A percentile compares a stretch with the other conserved stretches of the same genome.
Evolutionary conservation across 2,113 vertebrate genomes (phyloP).

Genomic region (Ammospiza nelsoni): DNA sequence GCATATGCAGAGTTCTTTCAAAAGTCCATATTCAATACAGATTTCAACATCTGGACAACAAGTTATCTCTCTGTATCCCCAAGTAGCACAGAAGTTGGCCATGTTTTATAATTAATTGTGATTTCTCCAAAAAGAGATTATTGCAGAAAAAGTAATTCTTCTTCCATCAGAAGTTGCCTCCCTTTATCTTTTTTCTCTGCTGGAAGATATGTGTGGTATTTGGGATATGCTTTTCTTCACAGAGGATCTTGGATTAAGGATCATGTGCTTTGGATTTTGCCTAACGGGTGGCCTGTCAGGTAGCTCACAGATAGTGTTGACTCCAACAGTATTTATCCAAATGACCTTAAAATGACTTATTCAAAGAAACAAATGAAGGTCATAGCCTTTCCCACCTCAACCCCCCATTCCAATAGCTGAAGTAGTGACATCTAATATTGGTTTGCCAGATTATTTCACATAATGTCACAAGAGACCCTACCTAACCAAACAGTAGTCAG

Average conservation of each 20-base stretch:
- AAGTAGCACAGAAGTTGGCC: not conserved
- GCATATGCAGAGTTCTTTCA: not conserved
- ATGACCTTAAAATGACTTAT: not conserved
- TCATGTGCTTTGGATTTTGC: not conserved
- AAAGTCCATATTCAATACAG: not conserved
- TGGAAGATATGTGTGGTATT: not conserved
- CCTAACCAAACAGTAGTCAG: not conserved
- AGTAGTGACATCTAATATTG: not conserved
- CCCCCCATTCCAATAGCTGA: not conserved
- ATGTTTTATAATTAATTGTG: not conserved
- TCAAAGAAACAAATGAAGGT: not conserved
- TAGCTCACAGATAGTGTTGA: not conserved
- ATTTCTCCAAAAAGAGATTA: not conserved
- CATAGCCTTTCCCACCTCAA: not conserved
- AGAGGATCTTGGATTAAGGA: not conserved
- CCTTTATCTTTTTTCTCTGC: not conserved
- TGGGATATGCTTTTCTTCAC: not conserved
- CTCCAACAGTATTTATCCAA: not conserved
- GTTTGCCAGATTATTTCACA: not conserved
- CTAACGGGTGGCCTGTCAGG: not conserved
- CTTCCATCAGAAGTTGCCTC: not conserved
- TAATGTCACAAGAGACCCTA: not conserved
- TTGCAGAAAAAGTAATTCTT: not conserved
- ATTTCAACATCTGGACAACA: not conserved
- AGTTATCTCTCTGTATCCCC: not conserved